Conservation (phyloP, 2,113 vertebrate species). For the Dasypus novemcinctus region DNA sequence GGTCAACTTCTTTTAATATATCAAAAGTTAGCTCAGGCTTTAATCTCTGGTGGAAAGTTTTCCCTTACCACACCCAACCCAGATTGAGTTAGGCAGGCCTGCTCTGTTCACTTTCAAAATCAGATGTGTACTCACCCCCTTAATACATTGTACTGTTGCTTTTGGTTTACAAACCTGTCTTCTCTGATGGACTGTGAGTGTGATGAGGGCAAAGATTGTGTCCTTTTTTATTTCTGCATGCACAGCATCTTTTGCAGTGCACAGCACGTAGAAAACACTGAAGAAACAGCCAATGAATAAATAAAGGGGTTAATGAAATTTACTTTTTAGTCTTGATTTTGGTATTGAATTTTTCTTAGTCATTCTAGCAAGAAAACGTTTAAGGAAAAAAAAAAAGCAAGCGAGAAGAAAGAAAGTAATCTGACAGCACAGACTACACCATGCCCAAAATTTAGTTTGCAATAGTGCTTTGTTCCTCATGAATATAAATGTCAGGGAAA, state of each 20-base stretch:
- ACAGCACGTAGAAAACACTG: background rate
- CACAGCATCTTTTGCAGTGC: background rate
- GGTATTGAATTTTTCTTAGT: conserved; percentile 18
- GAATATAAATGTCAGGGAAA: conserved; percentile 52
- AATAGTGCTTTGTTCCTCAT: conserved; percentile 53
- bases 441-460: conserved; percentile 40
- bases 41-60: background rate
- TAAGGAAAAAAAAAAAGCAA: background rate
- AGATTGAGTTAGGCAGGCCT: background rate
- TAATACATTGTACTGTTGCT: background rate
- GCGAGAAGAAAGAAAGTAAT: background rate
- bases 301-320: conserved; percentile 18
- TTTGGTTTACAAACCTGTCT: background rate
- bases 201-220: background rate
- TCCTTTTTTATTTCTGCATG: conserved; percentile 27
- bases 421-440: background rate
- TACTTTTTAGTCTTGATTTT: conserved; percentile 5
- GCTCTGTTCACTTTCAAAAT: background rate
- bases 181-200: background rate
- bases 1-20: conserved; percentile 4
- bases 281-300: background rate
- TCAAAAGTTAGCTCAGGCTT: background rate
- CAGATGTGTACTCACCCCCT: background rate
- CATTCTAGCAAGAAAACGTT: conserved; percentile 14
- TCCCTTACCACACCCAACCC: background rate